Percentiles rank a stretch among this genome's conserved stretches.
phyloP scores from a whole-genome alignment of 2,888 invertebrate genomes.

The Diploptera punctata region DNA sequence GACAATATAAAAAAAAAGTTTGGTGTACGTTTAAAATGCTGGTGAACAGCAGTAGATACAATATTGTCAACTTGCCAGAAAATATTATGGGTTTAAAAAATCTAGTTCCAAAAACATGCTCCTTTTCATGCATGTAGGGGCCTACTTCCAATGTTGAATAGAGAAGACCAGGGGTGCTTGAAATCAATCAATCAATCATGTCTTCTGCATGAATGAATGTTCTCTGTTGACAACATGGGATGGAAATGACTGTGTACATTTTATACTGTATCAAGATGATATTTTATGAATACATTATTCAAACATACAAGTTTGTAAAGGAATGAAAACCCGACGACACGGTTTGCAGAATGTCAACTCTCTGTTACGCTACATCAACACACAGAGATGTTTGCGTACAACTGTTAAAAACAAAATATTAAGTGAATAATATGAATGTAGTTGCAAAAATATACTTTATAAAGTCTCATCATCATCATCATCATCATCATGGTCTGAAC shows the following conservation, averaged over 20 bases:
- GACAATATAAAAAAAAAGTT: neutral
- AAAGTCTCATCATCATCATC: too few species aligned
- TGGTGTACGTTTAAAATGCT: neutral
- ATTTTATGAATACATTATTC: too few species aligned
- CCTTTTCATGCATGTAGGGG: neutral
- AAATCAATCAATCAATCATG: neutral
- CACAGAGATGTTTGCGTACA: too few species aligned
- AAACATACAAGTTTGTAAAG: too few species aligned
- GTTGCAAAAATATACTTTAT: too few species aligned
- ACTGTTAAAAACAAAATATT: too few species aligned
- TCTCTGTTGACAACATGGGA: neutral
- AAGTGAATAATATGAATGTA: too few species aligned
- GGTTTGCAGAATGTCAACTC: too few species aligned
- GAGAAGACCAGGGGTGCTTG: neutral
- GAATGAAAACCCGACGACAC: too few species aligned
- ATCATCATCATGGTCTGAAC: too few species aligned
- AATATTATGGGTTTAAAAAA: neutral
- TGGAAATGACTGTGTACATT: neutral
- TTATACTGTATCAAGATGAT: too few species aligned
- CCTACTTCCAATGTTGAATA: neutral
- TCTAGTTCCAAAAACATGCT: neutral
- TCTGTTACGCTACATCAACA: too few species aligned
- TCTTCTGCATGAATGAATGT: neutral
- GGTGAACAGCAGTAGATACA: neutral
- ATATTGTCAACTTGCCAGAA: neutral